phyloP scores from a whole-genome alignment of 2,888 invertebrate genomes.

The Oxystoma pomonae region DNA sequence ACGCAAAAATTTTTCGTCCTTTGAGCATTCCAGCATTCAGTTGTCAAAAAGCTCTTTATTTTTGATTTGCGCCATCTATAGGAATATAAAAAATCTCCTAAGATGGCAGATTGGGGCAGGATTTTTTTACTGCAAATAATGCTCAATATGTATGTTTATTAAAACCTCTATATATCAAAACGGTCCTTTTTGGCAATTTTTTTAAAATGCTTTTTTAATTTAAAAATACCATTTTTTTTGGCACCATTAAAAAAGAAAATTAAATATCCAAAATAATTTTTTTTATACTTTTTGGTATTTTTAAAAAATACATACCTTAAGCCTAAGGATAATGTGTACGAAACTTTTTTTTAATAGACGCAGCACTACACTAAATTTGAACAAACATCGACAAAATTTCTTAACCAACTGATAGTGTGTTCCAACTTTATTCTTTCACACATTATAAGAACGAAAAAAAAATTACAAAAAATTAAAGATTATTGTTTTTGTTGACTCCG shows the following conservation, averaged over 20 bases:
- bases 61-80: background rate
- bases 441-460: too few species aligned
- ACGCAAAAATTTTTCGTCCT: background rate
- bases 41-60: background rate
- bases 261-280: too few species aligned
- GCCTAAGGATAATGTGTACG: too few species aligned
- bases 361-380: too few species aligned
- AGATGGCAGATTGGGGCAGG: background rate
- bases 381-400: too few species aligned
- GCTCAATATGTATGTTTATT: background rate
- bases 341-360: too few species aligned
- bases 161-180: background rate
- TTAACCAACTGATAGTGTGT: too few species aligned
- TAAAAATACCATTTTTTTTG: background rate
- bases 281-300: too few species aligned
- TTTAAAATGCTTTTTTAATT: background rate
- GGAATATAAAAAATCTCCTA: background rate
- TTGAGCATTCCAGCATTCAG: background rate
- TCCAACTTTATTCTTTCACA: too few species aligned
- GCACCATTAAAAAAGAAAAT: background rate
- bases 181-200: background rate
- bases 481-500: too few species aligned
- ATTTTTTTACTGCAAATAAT: background rate
- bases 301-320: too few species aligned
- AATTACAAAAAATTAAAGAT: too few species aligned